These are phyloP conservation scores for Caenorhabditis sinica DNA, from an alignment of 2,888 invertebrate genomes.

Conservation along the genomic window DNA sequence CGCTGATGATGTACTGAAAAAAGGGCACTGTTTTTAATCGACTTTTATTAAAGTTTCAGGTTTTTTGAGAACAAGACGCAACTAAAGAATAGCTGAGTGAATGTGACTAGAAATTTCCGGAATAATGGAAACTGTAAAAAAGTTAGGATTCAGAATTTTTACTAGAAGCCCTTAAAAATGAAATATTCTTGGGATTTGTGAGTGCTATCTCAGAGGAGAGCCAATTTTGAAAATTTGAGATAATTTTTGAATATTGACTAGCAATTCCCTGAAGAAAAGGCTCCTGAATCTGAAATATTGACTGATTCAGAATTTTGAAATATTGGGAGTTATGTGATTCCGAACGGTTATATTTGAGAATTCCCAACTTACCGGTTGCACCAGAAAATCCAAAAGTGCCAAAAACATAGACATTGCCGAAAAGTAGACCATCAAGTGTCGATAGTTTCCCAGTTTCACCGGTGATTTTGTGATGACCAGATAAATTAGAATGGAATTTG, in stretches of 20 bases:
- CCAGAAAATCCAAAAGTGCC: slow-evolving; percentile 25
- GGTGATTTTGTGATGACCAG: slow-evolving; percentile 51
- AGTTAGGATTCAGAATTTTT: too few species aligned
- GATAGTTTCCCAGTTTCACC: slow-evolving; percentile 51
- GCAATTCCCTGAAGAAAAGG: too few species aligned
- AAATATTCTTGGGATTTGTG: too few species aligned
- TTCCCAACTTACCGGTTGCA: slow-evolving; percentile 43
- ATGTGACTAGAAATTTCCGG: too few species aligned
- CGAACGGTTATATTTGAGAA: too few species aligned
- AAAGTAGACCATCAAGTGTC: slow-evolving; percentile 51
- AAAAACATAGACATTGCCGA: slow-evolving; percentile 39
- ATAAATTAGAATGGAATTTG: slow-evolving; percentile 28
- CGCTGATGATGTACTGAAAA: slow-evolving; percentile 11
- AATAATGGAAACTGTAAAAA: too few species aligned
- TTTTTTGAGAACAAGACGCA: background rate
- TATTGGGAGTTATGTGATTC: background rate
- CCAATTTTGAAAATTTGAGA: too few species aligned
- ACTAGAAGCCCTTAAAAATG: too few species aligned
- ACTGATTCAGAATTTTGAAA: background rate
- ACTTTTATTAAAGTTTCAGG: background rate
- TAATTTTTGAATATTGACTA: too few species aligned
- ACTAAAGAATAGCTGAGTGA: too few species aligned
- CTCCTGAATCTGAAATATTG: background rate
- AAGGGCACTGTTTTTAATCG: too few species aligned
- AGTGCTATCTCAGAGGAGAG: too few species aligned